Evolutionary conservation across 2,113 vertebrate genomes (phyloP).

Genomic region (Craseonycteris thonglongyai): DNA sequence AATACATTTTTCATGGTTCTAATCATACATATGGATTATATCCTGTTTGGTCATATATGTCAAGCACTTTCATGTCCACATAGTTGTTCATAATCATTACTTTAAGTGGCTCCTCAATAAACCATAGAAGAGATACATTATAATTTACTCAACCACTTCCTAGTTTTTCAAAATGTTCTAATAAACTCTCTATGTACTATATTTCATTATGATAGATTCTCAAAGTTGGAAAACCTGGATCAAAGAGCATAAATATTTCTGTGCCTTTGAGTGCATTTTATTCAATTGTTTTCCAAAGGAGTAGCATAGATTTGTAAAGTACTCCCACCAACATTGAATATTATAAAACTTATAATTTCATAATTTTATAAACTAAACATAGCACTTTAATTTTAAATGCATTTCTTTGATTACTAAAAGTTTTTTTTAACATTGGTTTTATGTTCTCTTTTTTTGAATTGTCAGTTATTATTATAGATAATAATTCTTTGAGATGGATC

Average conservation of each 20-base stretch:
- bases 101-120: conserved; percentile 17
- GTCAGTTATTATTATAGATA: background rate
- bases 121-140: background rate
- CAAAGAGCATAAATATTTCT: conserved; percentile 3
- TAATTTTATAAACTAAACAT: conserved; percentile 2
- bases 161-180: conserved; percentile 2
- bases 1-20: conserved; percentile 22
- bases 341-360: background rate
- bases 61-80: background rate
- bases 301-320: background rate
- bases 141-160: background rate
- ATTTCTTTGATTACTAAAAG: background rate
- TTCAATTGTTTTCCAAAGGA: conserved; percentile 9
- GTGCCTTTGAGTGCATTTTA: background rate
- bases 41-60: background rate
- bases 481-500: conserved; percentile 20
- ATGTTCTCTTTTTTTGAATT: background rate
- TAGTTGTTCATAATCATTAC: background rate
- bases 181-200: background rate
- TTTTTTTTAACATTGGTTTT: background rate
- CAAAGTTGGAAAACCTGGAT: background rate
- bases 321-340: background rate
- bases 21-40: background rate
- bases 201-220: background rate
- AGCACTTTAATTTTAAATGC: conserved; percentile 17